A percentile compares a stretch with the other conserved stretches of the same genome.
Evolutionary conservation across 1,140 invertebrate species (phyloP).

Genomic region (fruit fly (Drosophila melanogaster)): DNA sequence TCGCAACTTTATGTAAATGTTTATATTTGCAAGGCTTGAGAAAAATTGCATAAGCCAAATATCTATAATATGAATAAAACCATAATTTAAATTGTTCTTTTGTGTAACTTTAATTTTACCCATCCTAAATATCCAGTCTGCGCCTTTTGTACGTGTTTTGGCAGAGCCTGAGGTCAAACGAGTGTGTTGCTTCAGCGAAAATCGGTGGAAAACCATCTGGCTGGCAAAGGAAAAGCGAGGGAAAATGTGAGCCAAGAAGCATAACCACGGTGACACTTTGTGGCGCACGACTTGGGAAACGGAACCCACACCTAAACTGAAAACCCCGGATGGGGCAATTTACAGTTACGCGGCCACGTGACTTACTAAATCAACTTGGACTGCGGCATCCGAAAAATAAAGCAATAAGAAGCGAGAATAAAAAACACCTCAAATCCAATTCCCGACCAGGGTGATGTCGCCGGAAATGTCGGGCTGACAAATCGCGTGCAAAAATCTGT

Average conservation of each 20-base stretch:
- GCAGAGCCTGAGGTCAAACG: constrained; percentile 45
- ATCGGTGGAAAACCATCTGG: constrained; percentile 60
- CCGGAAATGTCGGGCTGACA: constrained; percentile 81
- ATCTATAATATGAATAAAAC: too few species aligned
- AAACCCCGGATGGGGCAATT: constrained; percentile 62
- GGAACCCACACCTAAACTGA: constrained; percentile 13
- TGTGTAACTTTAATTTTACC: constrained; percentile 8
- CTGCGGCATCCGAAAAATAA: constrained; percentile 52
- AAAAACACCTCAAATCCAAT: constrained; percentile 43
- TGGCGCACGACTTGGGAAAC: constrained; percentile 18
- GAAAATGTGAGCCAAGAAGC: neutral
- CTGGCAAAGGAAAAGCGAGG: constrained; percentile 6
- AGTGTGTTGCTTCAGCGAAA: constrained; percentile 32
- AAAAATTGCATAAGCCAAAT: too few species aligned
- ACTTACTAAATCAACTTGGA: constrained; percentile 81
- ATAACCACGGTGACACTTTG: constrained; percentile 40
- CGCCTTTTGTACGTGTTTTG: constrained; percentile 20
- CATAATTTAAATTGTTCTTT: too few species aligned
- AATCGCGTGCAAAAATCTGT: constrained; percentile 81
- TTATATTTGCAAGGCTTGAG: too few species aligned
- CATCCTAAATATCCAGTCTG: constrained; percentile 38
- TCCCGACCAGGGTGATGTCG: constrained; percentile 49
- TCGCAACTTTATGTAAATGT: neutral
- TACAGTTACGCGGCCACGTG: constrained; percentile 77
- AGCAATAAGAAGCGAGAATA: constrained; percentile 36